Evolutionary conservation across 2,113 vertebrate genomes (phyloP).

Genomic region (Danionella cerebrum): DNA sequence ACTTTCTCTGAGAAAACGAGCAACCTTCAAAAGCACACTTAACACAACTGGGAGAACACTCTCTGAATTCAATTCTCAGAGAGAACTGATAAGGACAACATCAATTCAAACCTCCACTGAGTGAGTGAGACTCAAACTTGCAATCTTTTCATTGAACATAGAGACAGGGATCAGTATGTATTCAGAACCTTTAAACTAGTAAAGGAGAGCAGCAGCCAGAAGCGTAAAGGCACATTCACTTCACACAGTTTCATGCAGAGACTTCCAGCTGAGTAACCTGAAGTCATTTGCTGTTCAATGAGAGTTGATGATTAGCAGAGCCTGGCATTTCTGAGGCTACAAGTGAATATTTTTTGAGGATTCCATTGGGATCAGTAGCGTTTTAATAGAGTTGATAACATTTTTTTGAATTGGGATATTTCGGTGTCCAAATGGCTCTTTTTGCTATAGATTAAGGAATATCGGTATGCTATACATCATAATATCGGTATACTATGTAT

Average conservation of each 20-base stretch:
- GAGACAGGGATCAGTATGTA: neutral
- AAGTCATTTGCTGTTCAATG: neutral
- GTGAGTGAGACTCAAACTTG: neutral
- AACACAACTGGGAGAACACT: neutral
- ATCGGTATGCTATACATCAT: no score
- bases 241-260: neutral
- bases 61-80: neutral
- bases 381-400: no score
- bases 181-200: neutral
- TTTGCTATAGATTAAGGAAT: no score
- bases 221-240: neutral
- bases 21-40: slow-evolving; percentile 15
- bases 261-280: neutral
- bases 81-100: neutral
- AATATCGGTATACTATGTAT: no score
- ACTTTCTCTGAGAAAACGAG: slow-evolving; percentile 3
- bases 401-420: no score
- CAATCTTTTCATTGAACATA: slow-evolving; percentile 1
- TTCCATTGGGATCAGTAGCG: no score
- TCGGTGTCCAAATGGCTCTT: no score
- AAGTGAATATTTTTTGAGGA: neutral
- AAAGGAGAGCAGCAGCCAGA: neutral
- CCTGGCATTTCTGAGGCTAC: neutral
- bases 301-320: neutral
- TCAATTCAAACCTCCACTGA: neutral